phyloP scores from a whole-genome alignment of 1,140 invertebrate species.

The Melitaea cinxia region DNA sequence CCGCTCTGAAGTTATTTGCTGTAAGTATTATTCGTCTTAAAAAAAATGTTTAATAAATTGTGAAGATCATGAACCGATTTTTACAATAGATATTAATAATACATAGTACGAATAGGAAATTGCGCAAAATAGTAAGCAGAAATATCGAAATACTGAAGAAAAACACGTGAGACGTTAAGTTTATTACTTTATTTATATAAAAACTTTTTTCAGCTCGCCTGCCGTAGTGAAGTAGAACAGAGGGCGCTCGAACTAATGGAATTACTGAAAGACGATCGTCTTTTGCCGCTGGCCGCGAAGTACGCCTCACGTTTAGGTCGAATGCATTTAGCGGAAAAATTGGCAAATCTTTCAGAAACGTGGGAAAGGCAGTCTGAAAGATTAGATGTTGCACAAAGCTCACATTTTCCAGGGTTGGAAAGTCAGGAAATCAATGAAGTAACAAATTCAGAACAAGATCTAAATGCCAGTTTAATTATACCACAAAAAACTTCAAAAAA shows the following conservation, averaged over 20 bases:
- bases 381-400: conserved; percentile 52
- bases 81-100: too few relatives aligned
- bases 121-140: too few relatives aligned
- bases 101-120: too few relatives aligned
- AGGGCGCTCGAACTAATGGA: conserved; percentile 93
- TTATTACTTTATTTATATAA: too few relatives aligned
- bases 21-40: conserved; percentile 77
- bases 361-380: conserved; percentile 63
- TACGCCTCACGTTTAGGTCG: conserved; percentile 91
- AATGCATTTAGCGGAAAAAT: conserved; percentile 89
- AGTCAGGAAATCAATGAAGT: conserved; percentile 73
- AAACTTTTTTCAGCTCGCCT: conserved; percentile 86
- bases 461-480: conserved; percentile 73
- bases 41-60: too few relatives aligned
- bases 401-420: conserved; percentile 64
- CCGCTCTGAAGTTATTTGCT: conserved; percentile 95
- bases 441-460: conserved; percentile 53
- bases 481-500: conserved; percentile 63
- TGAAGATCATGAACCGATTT: too few relatives aligned
- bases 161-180: too few relatives aligned
- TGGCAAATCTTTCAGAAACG: conserved; percentile 72
- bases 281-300: conserved; percentile 92
- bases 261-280: conserved; percentile 88
- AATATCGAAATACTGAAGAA: too few relatives aligned
- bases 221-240: conserved; percentile 91